Conservation (phyloP, 1,140 invertebrate species). For the Drosophila ohnishii region DNA sequence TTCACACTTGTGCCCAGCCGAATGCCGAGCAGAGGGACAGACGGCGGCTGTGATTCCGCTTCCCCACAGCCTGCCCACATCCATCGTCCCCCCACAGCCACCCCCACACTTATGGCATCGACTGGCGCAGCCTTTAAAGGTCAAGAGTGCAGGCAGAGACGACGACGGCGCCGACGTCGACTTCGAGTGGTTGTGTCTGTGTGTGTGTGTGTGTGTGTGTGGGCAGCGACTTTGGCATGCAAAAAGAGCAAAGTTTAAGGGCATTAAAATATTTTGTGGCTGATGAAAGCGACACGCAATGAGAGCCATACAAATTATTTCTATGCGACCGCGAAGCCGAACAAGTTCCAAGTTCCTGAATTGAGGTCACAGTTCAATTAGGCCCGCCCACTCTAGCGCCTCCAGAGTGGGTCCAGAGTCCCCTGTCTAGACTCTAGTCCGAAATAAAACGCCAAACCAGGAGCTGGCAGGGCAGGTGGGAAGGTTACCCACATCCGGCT, state of each 20-base stretch:
- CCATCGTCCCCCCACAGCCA: constrained; percentile 22
- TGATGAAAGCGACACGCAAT: constrained; percentile 75
- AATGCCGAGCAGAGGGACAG: constrained; percentile 44
- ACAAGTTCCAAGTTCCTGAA: constrained; percentile 43
- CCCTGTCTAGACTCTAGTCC: constrained; percentile 24
- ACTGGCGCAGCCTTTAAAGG: constrained; percentile 67
- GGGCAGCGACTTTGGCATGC: constrained; percentile 40
- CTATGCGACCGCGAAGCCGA: constrained; percentile 54
- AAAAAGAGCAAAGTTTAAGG: constrained; percentile 81
- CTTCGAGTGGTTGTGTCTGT: constrained; percentile 11
- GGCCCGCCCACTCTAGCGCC: constrained; percentile 38
- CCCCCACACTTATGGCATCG: constrained; percentile 39
- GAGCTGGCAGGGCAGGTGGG: background rate
- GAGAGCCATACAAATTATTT: constrained; percentile 58
- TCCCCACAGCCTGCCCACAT: constrained; percentile 8
- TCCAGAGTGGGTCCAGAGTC: constrained; percentile 44
- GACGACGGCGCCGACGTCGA: constrained; percentile 17
- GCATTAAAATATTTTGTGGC: constrained; percentile 73
- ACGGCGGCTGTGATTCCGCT: constrained; percentile 36
- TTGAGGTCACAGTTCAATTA: constrained; percentile 55
- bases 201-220: constrained; percentile 24
- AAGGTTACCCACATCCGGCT: constrained; percentile 25
- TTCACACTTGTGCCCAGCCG: constrained; percentile 58
- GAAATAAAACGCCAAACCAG: background rate
- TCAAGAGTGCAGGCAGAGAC: constrained; percentile 71